phyloP scores from a whole-genome alignment of 1,140 invertebrate species.

The Tetramorium parvispinum region DNA sequence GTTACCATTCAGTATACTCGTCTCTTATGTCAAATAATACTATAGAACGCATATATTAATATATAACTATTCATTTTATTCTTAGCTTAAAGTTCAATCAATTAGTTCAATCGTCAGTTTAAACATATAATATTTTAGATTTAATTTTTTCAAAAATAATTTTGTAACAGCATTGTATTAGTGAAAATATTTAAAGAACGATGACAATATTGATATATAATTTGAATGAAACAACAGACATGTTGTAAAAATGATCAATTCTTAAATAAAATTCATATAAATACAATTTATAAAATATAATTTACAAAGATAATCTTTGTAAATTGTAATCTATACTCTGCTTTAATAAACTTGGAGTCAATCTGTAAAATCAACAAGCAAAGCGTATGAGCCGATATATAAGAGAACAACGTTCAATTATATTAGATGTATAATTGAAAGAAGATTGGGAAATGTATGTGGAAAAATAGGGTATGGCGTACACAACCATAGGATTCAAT shows the following conservation, averaged over 20 bases:
- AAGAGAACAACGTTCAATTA: neutral
- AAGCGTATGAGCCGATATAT: neutral
- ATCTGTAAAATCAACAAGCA: neutral
- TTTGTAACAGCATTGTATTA: neutral
- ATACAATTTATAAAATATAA: neutral
- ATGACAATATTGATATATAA: neutral
- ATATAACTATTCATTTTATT: neutral
- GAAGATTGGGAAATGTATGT: neutral
- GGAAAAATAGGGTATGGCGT: neutral
- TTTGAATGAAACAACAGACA: neutral
- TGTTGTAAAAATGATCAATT: neutral
- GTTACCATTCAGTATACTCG: neutral
- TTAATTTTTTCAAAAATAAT: neutral
- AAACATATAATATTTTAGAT: neutral
- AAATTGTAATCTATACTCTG: no score
- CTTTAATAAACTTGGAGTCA: neutral
- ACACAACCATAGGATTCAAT: constrained; percentile 77
- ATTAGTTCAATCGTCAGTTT: neutral
- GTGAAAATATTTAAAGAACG: neutral
- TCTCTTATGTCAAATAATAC: neutral
- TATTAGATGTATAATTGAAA: neutral
- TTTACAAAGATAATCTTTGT: neutral
- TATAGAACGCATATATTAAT: neutral
- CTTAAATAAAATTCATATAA: neutral
- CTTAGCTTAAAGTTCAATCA: neutral